Conservation (phyloP, 2,797 vertebrate species). For the Trichosurus vulpecula region DNA sequence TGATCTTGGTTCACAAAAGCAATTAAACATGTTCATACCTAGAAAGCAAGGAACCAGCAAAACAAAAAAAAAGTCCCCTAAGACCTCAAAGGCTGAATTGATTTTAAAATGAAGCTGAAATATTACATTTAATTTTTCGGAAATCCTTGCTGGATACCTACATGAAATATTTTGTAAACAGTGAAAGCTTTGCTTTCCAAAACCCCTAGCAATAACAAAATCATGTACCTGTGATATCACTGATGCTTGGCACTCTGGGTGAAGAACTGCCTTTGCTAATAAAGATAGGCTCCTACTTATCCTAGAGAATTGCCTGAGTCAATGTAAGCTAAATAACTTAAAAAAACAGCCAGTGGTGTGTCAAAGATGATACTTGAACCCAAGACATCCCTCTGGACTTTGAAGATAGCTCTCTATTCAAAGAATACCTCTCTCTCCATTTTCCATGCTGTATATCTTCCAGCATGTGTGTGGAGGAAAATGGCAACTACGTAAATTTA, state of each 20-base stretch:
- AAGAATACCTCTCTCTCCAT: neutral
- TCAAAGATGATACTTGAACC: neutral
- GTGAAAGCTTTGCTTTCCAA: neutral
- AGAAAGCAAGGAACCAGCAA: neutral
- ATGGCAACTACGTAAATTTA: neutral
- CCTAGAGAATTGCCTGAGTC: neutral
- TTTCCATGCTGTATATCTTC: neutral
- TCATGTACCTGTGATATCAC: neutral
- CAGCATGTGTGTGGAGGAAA: neutral
- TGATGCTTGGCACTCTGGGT: neutral
- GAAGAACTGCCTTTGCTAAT: neutral
- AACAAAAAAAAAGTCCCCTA: constrained; percentile 13
- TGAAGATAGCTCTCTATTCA: neutral
- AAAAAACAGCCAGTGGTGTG: neutral
- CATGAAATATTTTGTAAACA: neutral
- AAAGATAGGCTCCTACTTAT: neutral
- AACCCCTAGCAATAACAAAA: neutral
- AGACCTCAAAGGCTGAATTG: neutral
- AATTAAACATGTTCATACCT: neutral
- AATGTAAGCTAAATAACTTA: neutral
- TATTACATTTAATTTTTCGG: neutral
- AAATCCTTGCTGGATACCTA: neutral
- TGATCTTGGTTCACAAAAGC: neutral
- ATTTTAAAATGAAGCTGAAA: constrained; percentile 11
- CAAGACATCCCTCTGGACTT: neutral